Evolutionary conservation across 1,140 invertebrate genomes (phyloP), one percentile per base, ranked within the genome.

Genomic region (Choristoneura fumiferana): DNA sequence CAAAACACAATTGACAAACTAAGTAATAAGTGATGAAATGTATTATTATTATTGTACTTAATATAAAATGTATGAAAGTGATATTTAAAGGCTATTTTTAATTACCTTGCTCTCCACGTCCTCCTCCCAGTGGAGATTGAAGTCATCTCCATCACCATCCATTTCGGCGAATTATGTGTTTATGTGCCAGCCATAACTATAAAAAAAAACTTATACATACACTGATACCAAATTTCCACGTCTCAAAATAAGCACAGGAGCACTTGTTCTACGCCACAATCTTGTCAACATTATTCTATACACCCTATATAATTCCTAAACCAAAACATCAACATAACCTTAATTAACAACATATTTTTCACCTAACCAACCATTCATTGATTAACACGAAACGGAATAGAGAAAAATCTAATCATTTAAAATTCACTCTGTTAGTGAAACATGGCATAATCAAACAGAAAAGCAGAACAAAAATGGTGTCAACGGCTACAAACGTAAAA

Each of bases 281-380:
- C 18, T 63, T 73, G 76, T 71, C 71, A 81, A 69, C 63, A 65
- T 13, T 54, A 54, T 57, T 66, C 69, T 58, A 61, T 67, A 73
- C 63, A 72, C 59, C 69, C 58, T 67, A 69, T 68, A 77, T 69
- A 58, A 66, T 65, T 62, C 37, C 45, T 22, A 36, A 76, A 84
- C 67, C 82, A 87, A 86, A 89, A 87, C 86, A 87, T 86, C 84
- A 89, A 89, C 86, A 89, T 89, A 89, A 89, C 85, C 84, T 87
- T 79, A 81, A 55, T 52, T 58, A 29, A 57, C 34, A 37, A 37
- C 34, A 37, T 54, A 54, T 36, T 54, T 22, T 49, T 49, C 14
- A 22, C 9, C 43, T n/a, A 12, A 18, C 10, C 43, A 12, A 49
- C 5, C 4, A 33, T 13, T 12, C 12, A 49, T 49, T 12, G 22